Evolutionary conservation across 1,140 invertebrate species (phyloP), one percentile per base, ranked within the genome.

Genomic region (Adoxophyes honmai): DNA sequence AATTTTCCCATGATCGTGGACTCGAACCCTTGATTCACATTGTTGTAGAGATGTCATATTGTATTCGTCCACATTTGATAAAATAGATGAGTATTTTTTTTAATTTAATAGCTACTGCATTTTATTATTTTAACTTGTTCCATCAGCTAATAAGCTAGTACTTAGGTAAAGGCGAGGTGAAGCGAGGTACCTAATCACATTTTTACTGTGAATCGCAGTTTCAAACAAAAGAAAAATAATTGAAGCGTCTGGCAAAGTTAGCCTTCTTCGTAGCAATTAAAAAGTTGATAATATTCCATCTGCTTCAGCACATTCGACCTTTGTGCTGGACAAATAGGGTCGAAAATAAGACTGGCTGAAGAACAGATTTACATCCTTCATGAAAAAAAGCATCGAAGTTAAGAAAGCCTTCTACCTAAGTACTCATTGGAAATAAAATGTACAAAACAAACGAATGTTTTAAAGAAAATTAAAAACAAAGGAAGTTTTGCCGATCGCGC

Each of bases 401-500:
- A 75, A 78, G 71, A 75, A 81, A 80, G 75, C 78, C 73, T 76
- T 81, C 73, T 70, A 78, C 80, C 79, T 85, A 48, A 48, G 42
- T 48, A 81, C 81, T 78, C 76, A 72, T 58, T 78, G 68, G 67
- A 83, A 86, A 83, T 76, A 82, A 84, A 87, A 81, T 72, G 73
- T 63, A 71, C 76, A 76, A 81, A 86, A 74, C 73, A 81, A 78
- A 71, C 73, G 72, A 68, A 81, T 80, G 81, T 86, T 84, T 64
- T 86, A 82, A 86, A 88, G 84, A 82, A 88, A 88, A 88, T 84
- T 88, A 83, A 82, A 85, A 88, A 84, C 84, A 73, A 77, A 72
- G 77, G 73, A 85, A 88, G 73, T 84, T 85, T 74, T 78, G 73
- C 73, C 77, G 74, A 86, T 86, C 72, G 81, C 70, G 82, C 78